Evolutionary conservation across 2,888 invertebrate species (phyloP).

Genomic region (Ecliptopera silaceata): DNA sequence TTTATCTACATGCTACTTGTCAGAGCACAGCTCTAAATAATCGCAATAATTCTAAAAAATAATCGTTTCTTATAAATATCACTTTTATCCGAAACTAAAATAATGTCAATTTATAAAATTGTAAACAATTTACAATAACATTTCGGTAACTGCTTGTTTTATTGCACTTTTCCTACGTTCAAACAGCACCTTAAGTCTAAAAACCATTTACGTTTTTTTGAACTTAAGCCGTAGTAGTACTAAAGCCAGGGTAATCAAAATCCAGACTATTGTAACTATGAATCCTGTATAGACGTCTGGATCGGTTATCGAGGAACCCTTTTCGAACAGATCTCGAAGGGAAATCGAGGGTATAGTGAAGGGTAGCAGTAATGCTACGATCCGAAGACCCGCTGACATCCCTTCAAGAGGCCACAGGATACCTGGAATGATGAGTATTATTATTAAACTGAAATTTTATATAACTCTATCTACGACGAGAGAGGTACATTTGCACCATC

Average conservation of each 20-base stretch:
- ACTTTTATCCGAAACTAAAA: neutral
- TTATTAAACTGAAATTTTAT: neutral
- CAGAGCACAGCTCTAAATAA: conserved; percentile 33
- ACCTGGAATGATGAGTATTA: conserved; percentile 71
- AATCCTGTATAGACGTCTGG: conserved; percentile 89
- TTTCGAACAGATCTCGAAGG: conserved; percentile 88
- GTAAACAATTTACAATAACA: neutral
- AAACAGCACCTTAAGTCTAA: conserved; percentile 20
- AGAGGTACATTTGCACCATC: too few species aligned
- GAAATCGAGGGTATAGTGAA: conserved; percentile 91
- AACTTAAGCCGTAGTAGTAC: conserved; percentile 78
- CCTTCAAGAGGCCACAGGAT: conserved; percentile 87
- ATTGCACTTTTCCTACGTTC: conserved; percentile 18
- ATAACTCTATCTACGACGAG: too few species aligned
- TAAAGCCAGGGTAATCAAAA: conserved; percentile 78
- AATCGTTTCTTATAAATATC: conserved; percentile 7
- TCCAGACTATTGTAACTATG: conserved; percentile 86
- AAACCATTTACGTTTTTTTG: conserved; percentile 65
- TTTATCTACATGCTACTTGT: conserved; percentile 57
- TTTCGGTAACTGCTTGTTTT: conserved; percentile 8
- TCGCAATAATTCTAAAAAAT: neutral
- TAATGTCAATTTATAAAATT: neutral
- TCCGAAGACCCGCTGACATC: conserved; percentile 84
- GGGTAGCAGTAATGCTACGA: conserved; percentile 87
- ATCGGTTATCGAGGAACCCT: conserved; percentile 87